Conservation (phyloP, 30 jellyfish, hydroid and myxozoan genomes). For the Sanderia malayensis region DNA sequence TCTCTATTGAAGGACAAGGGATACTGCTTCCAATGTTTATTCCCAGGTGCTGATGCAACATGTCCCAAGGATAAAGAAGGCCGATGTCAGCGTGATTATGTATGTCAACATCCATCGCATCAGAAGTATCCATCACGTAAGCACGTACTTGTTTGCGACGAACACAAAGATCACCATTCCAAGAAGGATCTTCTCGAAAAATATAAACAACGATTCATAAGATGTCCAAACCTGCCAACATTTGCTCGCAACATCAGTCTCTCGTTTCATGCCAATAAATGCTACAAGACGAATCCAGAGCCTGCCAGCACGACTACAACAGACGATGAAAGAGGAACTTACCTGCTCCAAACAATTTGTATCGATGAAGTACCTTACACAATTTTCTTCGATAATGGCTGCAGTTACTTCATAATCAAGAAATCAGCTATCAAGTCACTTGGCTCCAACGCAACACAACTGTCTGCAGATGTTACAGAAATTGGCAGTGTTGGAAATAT, state of each 20-base stretch:
- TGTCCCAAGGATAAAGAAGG: neutral
- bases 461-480: neutral
- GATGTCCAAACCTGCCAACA: slow-evolving; percentile 16
- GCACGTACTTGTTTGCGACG: slow-evolving; percentile 38
- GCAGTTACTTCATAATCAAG: neutral
- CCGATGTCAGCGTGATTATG: neutral
- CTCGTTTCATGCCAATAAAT: neutral
- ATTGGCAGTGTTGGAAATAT: slow-evolving; percentile 23
- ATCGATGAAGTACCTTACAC: slow-evolving; percentile 5
- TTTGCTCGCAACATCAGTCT: neutral
- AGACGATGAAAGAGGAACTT: slow-evolving; percentile 1
- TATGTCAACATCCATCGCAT: slow-evolving; percentile 19
- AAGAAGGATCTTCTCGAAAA: slow-evolving; percentile 12
- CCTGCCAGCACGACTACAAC: neutral
- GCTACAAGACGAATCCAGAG: neutral
- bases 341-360: slow-evolving; percentile 25
- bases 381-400: neutral
- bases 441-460: slow-evolving; percentile 6
- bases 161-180: slow-evolving; percentile 10
- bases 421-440: slow-evolving; percentile 14
- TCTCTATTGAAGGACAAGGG: slow-evolving; percentile 19
- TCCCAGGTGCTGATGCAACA: slow-evolving; percentile 14
- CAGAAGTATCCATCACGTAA: neutral
- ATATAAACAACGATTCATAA: slow-evolving; percentile 1
- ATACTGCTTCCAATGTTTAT: slow-evolving; percentile 17